These are phyloP conservation scores for Cancer borealis DNA, from an alignment of 2,888 invertebrate genomes.

Conservation along the genomic window DNA sequence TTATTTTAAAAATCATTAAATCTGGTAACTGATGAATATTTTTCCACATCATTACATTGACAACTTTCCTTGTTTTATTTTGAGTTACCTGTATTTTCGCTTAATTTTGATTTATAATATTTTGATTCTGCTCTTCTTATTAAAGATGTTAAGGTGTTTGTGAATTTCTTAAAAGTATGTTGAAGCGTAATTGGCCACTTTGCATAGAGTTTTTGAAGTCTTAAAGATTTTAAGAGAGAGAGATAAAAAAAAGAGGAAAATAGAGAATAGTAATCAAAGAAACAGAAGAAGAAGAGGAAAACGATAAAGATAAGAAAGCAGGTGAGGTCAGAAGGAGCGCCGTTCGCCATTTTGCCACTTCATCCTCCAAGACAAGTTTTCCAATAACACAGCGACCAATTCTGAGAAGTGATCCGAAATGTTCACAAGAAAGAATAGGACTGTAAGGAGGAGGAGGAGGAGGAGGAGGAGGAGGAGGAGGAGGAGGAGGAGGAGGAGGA, in stretches of 20 bases:
- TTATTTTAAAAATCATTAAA: too few species aligned
- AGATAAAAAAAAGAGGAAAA: not conserved
- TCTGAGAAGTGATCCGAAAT: slow-evolving; percentile 54
- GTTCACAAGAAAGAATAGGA: slow-evolving; percentile 54
- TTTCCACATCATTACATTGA: too few species aligned
- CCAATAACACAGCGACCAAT: slow-evolving; percentile 37
- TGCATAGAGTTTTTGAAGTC: not conserved
- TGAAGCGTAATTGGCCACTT: not conserved
- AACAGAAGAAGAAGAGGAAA: not conserved
- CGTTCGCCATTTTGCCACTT: slow-evolving; percentile 15
- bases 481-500: not conserved
- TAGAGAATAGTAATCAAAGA: not conserved
- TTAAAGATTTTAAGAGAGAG: not conserved
- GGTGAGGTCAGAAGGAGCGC: not conserved
- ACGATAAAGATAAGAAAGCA: not conserved
- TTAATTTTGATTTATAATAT: too few species aligned
- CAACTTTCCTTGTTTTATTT: too few species aligned
- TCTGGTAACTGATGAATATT: too few species aligned
- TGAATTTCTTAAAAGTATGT: too few species aligned
- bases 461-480: slow-evolving; percentile 13
- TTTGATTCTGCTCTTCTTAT: too few species aligned
- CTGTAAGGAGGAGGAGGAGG: not conserved
- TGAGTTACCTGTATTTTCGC: too few species aligned
- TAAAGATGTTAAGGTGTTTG: too few species aligned
- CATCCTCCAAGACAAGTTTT: slow-evolving; percentile 10